phyloP scores from a whole-genome alignment of 1,140 invertebrate species.

The Sitobion miscanthi region DNA sequence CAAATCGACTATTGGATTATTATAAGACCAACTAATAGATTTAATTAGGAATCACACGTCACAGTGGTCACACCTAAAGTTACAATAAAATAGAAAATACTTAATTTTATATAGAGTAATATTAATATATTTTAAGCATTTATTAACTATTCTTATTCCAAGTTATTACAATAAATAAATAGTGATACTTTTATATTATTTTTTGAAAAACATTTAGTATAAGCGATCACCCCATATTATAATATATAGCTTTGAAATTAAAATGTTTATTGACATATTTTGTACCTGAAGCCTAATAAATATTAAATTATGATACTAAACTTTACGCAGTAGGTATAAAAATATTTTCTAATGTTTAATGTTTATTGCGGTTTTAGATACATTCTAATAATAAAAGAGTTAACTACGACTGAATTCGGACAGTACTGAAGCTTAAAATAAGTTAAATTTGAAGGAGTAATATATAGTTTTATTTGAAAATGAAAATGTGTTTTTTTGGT shows the following conservation, averaged over 20 bases:
- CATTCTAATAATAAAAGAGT: slow-evolving; percentile 13
- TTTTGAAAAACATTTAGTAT: not conserved
- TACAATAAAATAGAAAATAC: slow-evolving; percentile 8
- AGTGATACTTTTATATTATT: not conserved
- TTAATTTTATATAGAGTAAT: not conserved
- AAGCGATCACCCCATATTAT: too few species aligned
- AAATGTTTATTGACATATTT: not conserved
- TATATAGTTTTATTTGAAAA: slow-evolving; percentile 33
- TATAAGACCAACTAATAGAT: not conserved
- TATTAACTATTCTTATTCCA: not conserved
- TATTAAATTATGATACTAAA: not conserved
- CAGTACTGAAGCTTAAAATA: not conserved
- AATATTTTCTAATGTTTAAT: not conserved
- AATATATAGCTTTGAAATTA: not conserved
- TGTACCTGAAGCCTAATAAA: not conserved
- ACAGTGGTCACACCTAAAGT: not conserved
- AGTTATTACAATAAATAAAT: not conserved
- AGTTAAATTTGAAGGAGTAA: slow-evolving; percentile 34
- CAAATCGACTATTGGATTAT: not conserved
- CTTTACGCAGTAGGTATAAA: not conserved
- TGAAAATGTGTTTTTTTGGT: slow-evolving; percentile 8
- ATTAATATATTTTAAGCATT: not conserved
- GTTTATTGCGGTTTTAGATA: not conserved
- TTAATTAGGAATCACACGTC: not conserved
- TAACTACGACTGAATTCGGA: not conserved